Evolutionary conservation across 2,888 invertebrate genomes (phyloP).

Genomic region (Morpho achilles): DNA sequence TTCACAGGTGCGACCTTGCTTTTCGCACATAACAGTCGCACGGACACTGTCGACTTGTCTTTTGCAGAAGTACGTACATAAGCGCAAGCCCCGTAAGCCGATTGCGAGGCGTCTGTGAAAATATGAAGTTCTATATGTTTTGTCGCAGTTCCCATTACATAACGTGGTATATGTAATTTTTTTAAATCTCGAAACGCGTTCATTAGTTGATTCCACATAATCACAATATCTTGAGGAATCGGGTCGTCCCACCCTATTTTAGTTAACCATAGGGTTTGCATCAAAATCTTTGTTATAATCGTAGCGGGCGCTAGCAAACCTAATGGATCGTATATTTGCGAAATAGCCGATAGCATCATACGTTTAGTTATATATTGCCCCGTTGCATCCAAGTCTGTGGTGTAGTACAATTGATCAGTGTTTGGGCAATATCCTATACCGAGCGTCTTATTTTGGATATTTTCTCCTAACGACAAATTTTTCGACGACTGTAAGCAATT

Average conservation of each 20-base stretch:
- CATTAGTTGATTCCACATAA: background rate
- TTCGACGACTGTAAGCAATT: background rate
- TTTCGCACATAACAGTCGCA: conserved; percentile 24
- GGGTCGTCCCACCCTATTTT: conserved; percentile 21
- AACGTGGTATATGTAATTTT: background rate
- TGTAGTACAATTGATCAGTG: conserved; percentile 20
- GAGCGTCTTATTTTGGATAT: conserved; percentile 20
- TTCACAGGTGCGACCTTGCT: conserved; percentile 31
- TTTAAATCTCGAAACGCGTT: background rate
- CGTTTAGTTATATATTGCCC: conserved; percentile 23
- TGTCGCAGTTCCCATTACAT: background rate
- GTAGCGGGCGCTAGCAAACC: conserved; percentile 21
- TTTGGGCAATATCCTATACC: conserved; percentile 22
- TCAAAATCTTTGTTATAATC: conserved; percentile 20
- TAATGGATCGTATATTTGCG: conserved; percentile 25
- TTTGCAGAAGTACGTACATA: conserved; percentile 12
- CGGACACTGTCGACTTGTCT: background rate
- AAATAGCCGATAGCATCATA: conserved; percentile 19
- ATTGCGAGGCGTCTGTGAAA: conserved; percentile 18
- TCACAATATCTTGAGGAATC: conserved; percentile 11
- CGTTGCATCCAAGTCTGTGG: conserved; percentile 3
- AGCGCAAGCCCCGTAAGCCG: conserved; percentile 21
- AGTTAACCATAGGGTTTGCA: conserved; percentile 21
- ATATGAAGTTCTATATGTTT: conserved; percentile 15
- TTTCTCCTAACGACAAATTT: conserved; percentile 10